phyloP scores from a whole-genome alignment of 2,888 invertebrate genomes.

The Drosophila crucigera region DNA sequence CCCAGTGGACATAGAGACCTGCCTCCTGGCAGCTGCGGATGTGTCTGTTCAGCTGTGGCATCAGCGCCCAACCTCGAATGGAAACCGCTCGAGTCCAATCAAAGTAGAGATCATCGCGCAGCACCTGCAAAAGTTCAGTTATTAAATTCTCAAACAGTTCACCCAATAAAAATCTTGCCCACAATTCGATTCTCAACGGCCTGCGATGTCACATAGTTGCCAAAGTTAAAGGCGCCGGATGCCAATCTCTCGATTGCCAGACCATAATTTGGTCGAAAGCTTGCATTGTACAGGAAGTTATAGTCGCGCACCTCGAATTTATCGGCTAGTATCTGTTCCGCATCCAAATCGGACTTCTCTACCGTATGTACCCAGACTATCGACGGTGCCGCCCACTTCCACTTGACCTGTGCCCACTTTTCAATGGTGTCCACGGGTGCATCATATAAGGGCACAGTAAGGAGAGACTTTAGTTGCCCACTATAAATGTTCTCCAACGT shows the following conservation, averaged over 20 bases:
- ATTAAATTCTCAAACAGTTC: background rate
- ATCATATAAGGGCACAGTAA: constrained; percentile 81
- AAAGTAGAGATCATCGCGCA: constrained; percentile 82
- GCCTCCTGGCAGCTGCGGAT: constrained; percentile 78
- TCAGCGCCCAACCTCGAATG: constrained; percentile 83
- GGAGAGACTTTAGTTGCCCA: constrained; percentile 83
- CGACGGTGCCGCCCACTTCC: constrained; percentile 84
- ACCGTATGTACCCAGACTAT: constrained; percentile 82
- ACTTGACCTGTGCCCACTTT: constrained; percentile 78
- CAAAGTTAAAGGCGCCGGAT: constrained; percentile 77
- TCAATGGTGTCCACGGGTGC: constrained; percentile 80
- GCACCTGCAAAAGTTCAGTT: constrained; percentile 58
- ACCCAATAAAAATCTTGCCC: background rate
- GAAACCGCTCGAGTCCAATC: constrained; percentile 83
- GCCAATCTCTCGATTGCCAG: constrained; percentile 81
- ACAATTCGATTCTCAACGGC: constrained; percentile 81
- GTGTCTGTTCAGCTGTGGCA: constrained; percentile 80
- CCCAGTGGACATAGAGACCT: constrained; percentile 83
- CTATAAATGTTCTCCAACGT: constrained; percentile 84
- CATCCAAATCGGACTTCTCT: constrained; percentile 72
- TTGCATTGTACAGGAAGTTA: constrained; percentile 77
- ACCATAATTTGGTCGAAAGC: constrained; percentile 77
- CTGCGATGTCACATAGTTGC: constrained; percentile 75
- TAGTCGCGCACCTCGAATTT: constrained; percentile 81
- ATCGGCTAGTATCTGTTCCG: constrained; percentile 73